These are phyloP conservation scores for Athripsodes cinereus DNA, from an alignment of 2,888 invertebrate species.

Conservation along the genomic window DNA sequence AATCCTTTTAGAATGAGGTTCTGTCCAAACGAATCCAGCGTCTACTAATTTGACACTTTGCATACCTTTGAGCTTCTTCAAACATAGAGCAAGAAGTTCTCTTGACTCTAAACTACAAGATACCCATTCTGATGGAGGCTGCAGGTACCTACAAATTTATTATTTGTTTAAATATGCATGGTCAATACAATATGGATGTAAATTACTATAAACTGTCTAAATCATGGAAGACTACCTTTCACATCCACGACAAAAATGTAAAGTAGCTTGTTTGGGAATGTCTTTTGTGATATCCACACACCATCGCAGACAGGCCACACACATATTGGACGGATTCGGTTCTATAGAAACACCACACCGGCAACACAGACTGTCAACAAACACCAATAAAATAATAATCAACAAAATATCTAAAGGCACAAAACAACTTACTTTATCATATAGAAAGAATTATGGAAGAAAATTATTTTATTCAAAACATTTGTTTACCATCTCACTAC, in stretches of 20 bases:
- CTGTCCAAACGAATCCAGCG: constrained; percentile 98
- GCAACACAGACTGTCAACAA: constrained; percentile 71
- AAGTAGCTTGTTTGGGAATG: constrained; percentile 87
- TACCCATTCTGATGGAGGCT: constrained; percentile 88
- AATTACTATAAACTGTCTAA: no score
- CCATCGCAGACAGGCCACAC: constrained; percentile 86
- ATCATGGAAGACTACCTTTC: constrained; percentile 75
- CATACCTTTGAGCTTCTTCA: constrained; percentile 87
- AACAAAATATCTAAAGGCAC: no score
- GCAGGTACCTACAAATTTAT: constrained; percentile 71
- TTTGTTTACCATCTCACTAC: no score
- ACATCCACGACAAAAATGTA: constrained; percentile 90
- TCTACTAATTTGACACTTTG: constrained; percentile 87
- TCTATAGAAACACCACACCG: constrained; percentile 89
- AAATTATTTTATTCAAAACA: no score
- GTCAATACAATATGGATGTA: no score
- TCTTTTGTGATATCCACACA: constrained; percentile 93
- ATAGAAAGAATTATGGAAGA: no score
- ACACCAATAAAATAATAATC: no score
- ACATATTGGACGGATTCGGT: constrained; percentile 97
- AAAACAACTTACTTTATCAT: no score
- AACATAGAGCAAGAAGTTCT: constrained; percentile 82
- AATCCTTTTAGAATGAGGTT: constrained; percentile 95
- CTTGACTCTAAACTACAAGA: constrained; percentile 81
- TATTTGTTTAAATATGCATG: no score